Conservation (phyloP, 2,888 invertebrate species). For the Pristionchus arcanus region DNA sequence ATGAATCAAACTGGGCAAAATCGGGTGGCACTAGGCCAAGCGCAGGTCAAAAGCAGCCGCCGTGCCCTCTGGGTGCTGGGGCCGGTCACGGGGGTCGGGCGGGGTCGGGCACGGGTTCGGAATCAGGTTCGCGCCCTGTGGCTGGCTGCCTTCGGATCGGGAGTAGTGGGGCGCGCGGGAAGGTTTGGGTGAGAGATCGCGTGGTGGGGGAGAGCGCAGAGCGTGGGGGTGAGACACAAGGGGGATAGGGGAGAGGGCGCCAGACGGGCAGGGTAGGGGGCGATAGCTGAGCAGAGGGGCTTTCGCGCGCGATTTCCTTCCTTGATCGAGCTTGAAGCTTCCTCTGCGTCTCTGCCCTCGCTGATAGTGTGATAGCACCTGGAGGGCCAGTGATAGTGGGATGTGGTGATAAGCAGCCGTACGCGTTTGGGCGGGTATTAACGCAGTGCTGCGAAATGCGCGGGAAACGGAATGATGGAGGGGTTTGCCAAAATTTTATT, state of each 20-base stretch:
- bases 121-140: slow-evolving; percentile 14
- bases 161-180: neutral
- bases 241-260: slow-evolving; percentile 12
- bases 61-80: neutral
- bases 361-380: neutral
- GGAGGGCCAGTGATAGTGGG: neutral
- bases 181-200: neutral
- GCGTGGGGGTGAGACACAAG: neutral
- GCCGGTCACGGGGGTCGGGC: neutral
- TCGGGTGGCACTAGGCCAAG: neutral
- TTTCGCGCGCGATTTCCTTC: slow-evolving; percentile 28
- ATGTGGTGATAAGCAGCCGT: neutral
- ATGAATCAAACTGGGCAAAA: neutral
- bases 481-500: too few relatives aligned
- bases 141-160: neutral
- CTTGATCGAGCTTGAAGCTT: neutral
- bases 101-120: neutral
- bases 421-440: neutral
- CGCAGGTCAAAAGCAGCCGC: neutral
- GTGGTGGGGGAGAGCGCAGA: slow-evolving; percentile 17
- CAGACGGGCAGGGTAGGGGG: neutral
- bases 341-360: slow-evolving; percentile 15
- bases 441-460: neutral
- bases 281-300: slow-evolving; percentile 12
- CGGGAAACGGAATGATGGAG: too few relatives aligned